Conservation (phyloP, 2,113 vertebrate species). For the Mionectes macconnelli region DNA sequence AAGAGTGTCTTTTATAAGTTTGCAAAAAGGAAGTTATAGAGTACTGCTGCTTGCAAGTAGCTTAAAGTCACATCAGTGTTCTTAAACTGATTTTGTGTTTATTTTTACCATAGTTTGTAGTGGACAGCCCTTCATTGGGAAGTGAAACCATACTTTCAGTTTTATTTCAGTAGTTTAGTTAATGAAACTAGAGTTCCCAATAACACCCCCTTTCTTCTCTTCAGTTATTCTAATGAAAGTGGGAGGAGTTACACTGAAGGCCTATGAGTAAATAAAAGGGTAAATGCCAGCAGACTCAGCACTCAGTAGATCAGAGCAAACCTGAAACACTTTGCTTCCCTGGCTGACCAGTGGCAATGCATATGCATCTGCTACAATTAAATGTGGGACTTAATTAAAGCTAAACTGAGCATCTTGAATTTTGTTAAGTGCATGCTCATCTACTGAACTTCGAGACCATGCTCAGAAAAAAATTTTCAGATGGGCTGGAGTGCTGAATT, state of each 20-base stretch:
- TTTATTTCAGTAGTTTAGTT: neutral
- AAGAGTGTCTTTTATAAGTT: neutral
- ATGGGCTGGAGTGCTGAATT: neutral
- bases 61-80: neutral
- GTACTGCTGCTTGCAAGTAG: neutral
- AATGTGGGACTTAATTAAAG: neutral
- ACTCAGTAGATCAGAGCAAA: neutral
- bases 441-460: neutral
- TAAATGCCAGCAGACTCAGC: neutral
- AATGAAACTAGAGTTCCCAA: neutral
- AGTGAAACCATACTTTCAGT: neutral
- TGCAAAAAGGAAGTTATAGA: neutral
- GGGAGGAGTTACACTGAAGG: neutral
- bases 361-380: neutral
- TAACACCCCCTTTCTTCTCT: neutral
- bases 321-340: neutral
- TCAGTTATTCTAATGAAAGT: neutral
- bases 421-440: neutral
- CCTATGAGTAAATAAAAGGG: neutral
- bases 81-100: neutral
- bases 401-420: neutral
- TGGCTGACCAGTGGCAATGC: neutral
- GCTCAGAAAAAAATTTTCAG: neutral
- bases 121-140: neutral
- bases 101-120: neutral